phyloP scores from a whole-genome alignment of 2,797 vertebrate species.

The Lepilemur septentrionalis region DNA sequence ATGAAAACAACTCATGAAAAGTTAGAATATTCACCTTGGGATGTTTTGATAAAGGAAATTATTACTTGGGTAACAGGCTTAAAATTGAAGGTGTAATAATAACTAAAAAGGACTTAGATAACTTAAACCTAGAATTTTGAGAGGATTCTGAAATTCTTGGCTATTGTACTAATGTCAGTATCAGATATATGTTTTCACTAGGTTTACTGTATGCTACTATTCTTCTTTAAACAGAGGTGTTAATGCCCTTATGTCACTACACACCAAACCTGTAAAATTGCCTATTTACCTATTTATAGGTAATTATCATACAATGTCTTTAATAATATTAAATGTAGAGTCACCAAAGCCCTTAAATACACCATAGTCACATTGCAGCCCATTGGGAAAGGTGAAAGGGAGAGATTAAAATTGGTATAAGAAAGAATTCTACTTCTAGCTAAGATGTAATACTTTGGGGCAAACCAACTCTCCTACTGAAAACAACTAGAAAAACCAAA shows the following conservation, averaged over 20 bases:
- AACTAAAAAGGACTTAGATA: not conserved
- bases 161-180: not conserved
- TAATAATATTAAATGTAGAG: not conserved
- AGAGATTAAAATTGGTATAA: not conserved
- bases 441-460: not conserved
- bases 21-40: not conserved
- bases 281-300: not conserved
- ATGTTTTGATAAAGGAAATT: slow-evolving; percentile 1
- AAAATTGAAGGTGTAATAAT: not conserved
- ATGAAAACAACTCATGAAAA: not conserved
- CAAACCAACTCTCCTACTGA: not conserved
- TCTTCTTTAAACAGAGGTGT: not conserved
- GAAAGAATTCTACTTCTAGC: not conserved
- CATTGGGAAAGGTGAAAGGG: not conserved
- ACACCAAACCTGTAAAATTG: not conserved
- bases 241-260: not conserved
- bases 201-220: not conserved
- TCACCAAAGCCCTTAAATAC: not conserved
- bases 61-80: not conserved
- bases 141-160: not conserved
- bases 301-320: not conserved
- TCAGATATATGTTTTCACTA: not conserved
- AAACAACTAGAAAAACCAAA: not conserved
- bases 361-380: not conserved
- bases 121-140: slow-evolving; percentile 1